Evolutionary conservation across 2,113 vertebrate genomes (phyloP).

Genomic region (Herpetotheres cachinnans): DNA sequence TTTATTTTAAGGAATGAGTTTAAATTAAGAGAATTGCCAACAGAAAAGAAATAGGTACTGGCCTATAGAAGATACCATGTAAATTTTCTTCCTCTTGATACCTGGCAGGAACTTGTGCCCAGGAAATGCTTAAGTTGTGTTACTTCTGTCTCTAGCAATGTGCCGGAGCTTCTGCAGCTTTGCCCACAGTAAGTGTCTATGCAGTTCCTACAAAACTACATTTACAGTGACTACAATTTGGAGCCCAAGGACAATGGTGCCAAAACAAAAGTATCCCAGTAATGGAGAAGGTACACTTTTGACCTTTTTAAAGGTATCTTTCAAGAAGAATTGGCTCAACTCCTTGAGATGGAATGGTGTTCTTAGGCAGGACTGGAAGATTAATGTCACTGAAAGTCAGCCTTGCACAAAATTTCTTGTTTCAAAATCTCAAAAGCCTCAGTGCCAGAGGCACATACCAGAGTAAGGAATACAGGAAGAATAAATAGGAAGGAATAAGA

Average conservation of each 20-base stretch:
- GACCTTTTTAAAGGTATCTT: not conserved
- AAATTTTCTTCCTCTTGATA: not conserved
- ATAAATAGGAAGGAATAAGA: not conserved
- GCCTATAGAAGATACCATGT: not conserved
- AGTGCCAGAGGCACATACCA: not conserved
- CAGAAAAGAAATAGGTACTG: not conserved
- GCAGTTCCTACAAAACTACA: not conserved
- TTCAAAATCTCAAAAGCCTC: not conserved
- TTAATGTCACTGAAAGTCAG: not conserved
- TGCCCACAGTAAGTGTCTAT: not conserved
- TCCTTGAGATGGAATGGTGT: not conserved
- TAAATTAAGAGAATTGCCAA: not conserved
- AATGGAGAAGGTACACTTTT: not conserved
- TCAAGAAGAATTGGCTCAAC: not conserved
- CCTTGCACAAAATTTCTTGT: not conserved
- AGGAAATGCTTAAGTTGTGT: accelerated
- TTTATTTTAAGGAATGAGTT: not conserved
- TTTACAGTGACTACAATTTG: not conserved
- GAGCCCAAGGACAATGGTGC: not conserved
- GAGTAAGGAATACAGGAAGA: not conserved
- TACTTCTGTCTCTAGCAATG: not conserved
- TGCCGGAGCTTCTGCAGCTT: not conserved
- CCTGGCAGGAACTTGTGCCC: not conserved
- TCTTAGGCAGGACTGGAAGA: not conserved
- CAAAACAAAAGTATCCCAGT: not conserved